Evolutionary conservation across 2,797 vertebrate genomes (phyloP).

Genomic region (Diplodus sargus): DNA sequence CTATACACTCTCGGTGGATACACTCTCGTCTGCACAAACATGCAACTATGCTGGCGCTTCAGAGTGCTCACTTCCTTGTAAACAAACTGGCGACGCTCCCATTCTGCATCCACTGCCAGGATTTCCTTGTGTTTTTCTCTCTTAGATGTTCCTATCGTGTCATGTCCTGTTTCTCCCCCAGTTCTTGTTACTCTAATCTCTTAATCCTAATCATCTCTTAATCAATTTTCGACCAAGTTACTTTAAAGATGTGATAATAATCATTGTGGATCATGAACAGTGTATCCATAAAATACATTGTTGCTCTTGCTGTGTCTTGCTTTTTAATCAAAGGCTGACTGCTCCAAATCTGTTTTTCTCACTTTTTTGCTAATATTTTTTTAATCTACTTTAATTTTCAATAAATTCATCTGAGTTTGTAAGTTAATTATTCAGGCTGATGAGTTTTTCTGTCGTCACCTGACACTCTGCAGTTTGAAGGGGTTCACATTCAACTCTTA

Average conservation of each 20-base stretch:
- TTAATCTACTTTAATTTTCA: too few species aligned
- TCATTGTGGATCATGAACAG: not conserved
- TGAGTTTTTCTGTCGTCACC: not conserved
- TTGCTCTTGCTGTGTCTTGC: not conserved
- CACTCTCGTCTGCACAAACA: not conserved
- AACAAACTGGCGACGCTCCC: conserved; percentile 13
- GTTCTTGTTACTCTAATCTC: not conserved
- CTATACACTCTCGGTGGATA: too few species aligned
- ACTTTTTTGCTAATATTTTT: too few species aligned
- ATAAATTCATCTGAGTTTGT: too few species aligned
- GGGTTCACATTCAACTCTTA: not conserved
- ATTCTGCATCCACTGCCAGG: conserved; percentile 15
- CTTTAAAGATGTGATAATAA: not conserved
- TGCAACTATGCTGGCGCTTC: not conserved
- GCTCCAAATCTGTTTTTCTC: too few species aligned
- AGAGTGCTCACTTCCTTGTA: conserved; percentile 54
- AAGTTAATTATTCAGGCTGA: not conserved
- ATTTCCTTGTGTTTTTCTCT: conserved; percentile 23
- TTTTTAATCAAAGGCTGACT: too few species aligned
- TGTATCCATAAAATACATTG: not conserved
- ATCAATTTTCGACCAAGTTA: too few species aligned
- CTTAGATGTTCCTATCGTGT: not conserved
- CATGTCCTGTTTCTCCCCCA: too few species aligned
- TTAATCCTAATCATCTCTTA: too few species aligned
- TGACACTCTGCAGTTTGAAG: not conserved